These are phyloP conservation scores for Neoniphon sammara DNA, from an alignment of 2,797 vertebrate genomes.

Conservation along the genomic window DNA sequence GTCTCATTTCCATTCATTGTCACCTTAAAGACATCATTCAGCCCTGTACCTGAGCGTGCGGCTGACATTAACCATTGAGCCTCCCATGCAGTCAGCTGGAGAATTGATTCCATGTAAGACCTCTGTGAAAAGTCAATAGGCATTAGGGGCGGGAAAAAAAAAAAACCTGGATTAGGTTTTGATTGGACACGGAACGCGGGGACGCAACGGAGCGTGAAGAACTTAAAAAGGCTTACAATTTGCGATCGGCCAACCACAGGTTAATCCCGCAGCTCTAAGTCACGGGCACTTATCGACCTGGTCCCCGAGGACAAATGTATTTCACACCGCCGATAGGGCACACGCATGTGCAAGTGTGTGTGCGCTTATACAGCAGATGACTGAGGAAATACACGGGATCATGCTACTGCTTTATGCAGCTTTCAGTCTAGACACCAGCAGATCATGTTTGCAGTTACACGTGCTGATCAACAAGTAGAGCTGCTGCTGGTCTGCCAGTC, in stretches of 20 bases:
- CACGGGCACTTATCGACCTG: slow-evolving; percentile 35
- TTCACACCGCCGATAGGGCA: slow-evolving; percentile 15
- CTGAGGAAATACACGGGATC: neutral
- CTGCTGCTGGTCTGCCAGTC: slow-evolving; percentile 7
- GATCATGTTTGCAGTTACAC: slow-evolving; percentile 9
- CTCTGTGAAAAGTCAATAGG: slow-evolving; percentile 70
- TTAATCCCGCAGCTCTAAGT: slow-evolving; percentile 55
- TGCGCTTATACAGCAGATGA: neutral
- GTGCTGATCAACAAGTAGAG: slow-evolving; percentile 30
- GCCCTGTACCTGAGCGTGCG: neutral
- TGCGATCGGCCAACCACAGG: slow-evolving; percentile 29
- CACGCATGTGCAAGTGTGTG: slow-evolving; percentile 1
- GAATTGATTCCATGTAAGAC: slow-evolving; percentile 70
- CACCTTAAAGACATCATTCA: slow-evolving; percentile 52
- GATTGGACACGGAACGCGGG: slow-evolving; percentile 44
- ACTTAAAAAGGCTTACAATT: slow-evolving; percentile 51
- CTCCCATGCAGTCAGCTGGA: slow-evolving; percentile 40
- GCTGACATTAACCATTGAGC: slow-evolving; percentile 55
- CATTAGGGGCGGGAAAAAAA: slow-evolving; percentile 59
- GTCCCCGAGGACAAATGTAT: slow-evolving; percentile 55
- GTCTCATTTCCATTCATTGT: slow-evolving; percentile 48
- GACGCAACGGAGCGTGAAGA: slow-evolving; percentile 45
- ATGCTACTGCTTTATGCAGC: slow-evolving; percentile 11
- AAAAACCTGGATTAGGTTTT: slow-evolving; percentile 65
- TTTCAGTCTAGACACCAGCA: neutral